Evolutionary conservation across 2,888 invertebrate genomes (phyloP).

Genomic region (Platypus cylindrus): DNA sequence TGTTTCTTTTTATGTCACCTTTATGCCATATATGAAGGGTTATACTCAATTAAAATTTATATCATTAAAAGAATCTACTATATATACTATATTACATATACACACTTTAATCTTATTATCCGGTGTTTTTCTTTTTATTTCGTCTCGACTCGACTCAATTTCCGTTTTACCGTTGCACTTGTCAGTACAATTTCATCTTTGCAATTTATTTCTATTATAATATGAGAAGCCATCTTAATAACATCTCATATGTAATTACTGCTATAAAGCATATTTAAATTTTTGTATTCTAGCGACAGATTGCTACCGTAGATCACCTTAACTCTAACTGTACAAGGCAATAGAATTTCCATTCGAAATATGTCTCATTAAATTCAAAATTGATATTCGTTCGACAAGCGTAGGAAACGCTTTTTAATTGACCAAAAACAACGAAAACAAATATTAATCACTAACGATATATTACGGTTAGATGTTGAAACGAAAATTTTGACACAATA

Average conservation of each 20-base stretch:
- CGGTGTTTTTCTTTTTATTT: constrained; percentile 3
- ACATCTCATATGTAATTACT: constrained; percentile 14
- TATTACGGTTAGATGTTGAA: no score
- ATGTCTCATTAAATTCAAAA: constrained; percentile 6
- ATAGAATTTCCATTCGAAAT: constrained; percentile 7
- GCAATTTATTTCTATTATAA: constrained; percentile 15
- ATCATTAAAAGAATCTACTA: no score
- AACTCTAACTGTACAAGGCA: constrained; percentile 11
- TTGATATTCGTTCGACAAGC: no score
- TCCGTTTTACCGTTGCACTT: constrained; percentile 12
- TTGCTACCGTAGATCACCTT: constrained; percentile 14
- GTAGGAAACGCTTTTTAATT: no score
- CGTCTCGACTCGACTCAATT: constrained; percentile 12
- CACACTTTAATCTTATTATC: constrained; percentile 6
- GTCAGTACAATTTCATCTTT: constrained; percentile 13
- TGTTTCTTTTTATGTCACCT: no score
- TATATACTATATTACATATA: no score
- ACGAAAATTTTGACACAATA: no score
- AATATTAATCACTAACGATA: no score
- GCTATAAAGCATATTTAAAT: constrained; percentile 15
- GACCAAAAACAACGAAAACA: no score
- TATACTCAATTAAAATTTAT: no score
- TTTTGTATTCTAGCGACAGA: constrained; percentile 14
- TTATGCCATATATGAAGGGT: no score
- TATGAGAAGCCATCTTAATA: constrained; percentile 15